Evolutionary conservation across 2,113 vertebrate species (phyloP).

Genomic region (Ploceus nigricollis): DNA sequence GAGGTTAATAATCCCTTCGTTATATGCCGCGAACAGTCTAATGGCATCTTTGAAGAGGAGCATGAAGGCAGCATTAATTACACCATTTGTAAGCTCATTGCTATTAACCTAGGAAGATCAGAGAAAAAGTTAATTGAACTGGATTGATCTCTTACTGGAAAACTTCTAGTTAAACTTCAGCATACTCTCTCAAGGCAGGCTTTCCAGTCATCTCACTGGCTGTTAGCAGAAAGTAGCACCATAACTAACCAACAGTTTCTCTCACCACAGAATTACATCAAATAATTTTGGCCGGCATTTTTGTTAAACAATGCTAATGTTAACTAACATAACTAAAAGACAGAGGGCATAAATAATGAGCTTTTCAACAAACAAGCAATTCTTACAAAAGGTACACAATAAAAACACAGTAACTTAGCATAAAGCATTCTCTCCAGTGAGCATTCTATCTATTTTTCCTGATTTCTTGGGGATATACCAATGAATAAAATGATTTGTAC

Average conservation of each 20-base stretch:
- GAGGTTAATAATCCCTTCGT: constrained; percentile 98
- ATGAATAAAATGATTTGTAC: background rate
- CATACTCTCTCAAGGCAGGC: background rate
- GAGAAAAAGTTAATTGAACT: constrained; percentile 12
- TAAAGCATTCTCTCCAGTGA: background rate
- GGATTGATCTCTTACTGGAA: background rate
- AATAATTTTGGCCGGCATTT: background rate
- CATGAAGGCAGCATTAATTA: constrained; percentile 99
- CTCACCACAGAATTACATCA: background rate
- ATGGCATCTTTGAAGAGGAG: constrained; percentile 99
- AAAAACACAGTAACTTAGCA: background rate
- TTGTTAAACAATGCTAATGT: background rate
- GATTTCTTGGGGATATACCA: background rate
- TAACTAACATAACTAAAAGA: background rate
- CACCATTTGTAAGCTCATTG: constrained; percentile 98
- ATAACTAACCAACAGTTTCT: background rate
- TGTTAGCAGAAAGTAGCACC: background rate
- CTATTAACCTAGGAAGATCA: constrained; percentile 86
- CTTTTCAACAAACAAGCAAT: background rate
- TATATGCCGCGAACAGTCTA: constrained; percentile 96
- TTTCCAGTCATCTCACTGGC: background rate
- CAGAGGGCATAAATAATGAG: background rate
- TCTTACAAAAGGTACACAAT: background rate
- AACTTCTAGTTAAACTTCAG: background rate
- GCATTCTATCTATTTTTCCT: background rate